These are phyloP conservation scores for Plebejus argus DNA, from an alignment of 2,888 invertebrate genomes.

Conservation along the genomic window DNA sequence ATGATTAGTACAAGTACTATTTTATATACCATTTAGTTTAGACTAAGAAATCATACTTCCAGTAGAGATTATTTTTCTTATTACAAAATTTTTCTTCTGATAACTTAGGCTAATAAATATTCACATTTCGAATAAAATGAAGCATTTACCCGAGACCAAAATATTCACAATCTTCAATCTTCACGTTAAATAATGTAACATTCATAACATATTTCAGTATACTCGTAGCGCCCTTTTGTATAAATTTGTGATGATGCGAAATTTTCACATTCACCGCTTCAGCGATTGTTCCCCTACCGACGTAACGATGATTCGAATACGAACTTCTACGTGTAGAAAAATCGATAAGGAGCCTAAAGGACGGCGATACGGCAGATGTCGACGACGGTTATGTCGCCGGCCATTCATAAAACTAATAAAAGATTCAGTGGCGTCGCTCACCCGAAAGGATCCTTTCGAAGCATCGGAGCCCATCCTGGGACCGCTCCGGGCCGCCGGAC, in stretches of 20 bases:
- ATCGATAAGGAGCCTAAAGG: constrained; percentile 63
- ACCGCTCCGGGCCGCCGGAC: constrained; percentile 60
- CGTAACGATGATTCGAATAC: constrained; percentile 59
- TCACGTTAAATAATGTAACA: constrained; percentile 2
- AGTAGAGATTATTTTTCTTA: background rate
- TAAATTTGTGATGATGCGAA: constrained; percentile 45
- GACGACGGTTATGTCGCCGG: constrained; percentile 76
- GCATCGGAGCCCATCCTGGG: constrained; percentile 58
- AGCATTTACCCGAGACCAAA: background rate
- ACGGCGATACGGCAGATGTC: constrained; percentile 74
- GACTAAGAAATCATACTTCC: background rate
- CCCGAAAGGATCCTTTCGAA: constrained; percentile 65
- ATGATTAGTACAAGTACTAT: background rate
- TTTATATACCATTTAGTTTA: background rate
- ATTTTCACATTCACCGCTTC: constrained; percentile 46
- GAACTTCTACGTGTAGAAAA: constrained; percentile 67
- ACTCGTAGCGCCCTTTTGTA: constrained; percentile 39
- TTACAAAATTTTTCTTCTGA: background rate
- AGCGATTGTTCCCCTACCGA: constrained; percentile 43
- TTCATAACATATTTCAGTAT: background rate
- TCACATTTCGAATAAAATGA: background rate
- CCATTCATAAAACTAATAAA: constrained; percentile 79
- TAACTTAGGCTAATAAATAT: background rate
- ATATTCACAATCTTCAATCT: constrained; percentile 8
- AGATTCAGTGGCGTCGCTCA: constrained; percentile 78